Conservation (phyloP, 2,888 invertebrate genomes). For the Sinopyrophorus schimmeli region DNA sequence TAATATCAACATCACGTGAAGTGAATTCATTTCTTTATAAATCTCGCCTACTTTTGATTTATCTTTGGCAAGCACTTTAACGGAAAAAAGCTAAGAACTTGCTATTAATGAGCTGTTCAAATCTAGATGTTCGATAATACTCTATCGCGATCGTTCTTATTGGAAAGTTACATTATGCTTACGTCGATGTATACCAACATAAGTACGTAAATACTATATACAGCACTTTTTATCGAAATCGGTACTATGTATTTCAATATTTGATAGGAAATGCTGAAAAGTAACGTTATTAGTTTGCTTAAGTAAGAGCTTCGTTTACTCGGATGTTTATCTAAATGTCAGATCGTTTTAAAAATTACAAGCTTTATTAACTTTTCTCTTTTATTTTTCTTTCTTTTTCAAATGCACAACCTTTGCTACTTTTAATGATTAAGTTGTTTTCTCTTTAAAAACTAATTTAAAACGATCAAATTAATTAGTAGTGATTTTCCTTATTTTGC, state of each 20-base stretch:
- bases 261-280: slow-evolving; percentile 23
- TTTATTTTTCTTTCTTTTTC: slow-evolving; percentile 14
- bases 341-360: slow-evolving; percentile 24
- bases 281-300: slow-evolving; percentile 23
- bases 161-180: slow-evolving; percentile 24
- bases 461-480: too few relatives aligned
- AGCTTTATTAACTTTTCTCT: slow-evolving; percentile 20
- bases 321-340: slow-evolving; percentile 25
- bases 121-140: slow-evolving; percentile 19
- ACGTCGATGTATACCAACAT: slow-evolving; percentile 15
- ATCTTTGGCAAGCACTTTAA: slow-evolving; percentile 34
- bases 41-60: slow-evolving; percentile 35
- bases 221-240: not conserved
- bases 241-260: slow-evolving; percentile 19
- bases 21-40: slow-evolving; percentile 32
- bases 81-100: slow-evolving; percentile 26
- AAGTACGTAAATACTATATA: slow-evolving; percentile 8
- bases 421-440: slow-evolving; percentile 1
- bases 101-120: slow-evolving; percentile 33
- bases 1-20: slow-evolving; percentile 29
- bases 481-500: too few relatives aligned
- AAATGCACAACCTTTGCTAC: not conserved
- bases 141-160: slow-evolving; percentile 22
- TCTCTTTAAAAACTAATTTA: not conserved
- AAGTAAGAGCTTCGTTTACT: slow-evolving; percentile 25